These are phyloP conservation scores for Geophilus truncorum DNA, from an alignment of 2,888 invertebrate genomes.

Conservation along the genomic window DNA sequence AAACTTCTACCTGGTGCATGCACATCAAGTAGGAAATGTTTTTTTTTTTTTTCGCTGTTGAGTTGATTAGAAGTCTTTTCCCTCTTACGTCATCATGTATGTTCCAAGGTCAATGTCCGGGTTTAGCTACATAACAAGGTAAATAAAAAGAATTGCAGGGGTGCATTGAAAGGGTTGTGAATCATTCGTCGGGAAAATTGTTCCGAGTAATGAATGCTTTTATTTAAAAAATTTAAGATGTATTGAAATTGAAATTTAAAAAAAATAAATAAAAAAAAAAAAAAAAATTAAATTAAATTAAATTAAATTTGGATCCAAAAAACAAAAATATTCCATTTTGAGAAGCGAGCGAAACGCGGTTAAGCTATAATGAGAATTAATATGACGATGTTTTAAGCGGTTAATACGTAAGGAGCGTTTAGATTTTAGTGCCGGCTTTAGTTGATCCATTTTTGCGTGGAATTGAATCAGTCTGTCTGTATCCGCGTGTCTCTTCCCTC, in stretches of 20 bases:
- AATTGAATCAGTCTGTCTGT: not conserved
- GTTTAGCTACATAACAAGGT: not conserved
- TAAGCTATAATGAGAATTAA: too few species aligned
- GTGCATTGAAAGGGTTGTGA: not conserved
- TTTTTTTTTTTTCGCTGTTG: not conserved
- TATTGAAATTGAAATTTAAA: too few species aligned
- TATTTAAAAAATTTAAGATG: too few species aligned
- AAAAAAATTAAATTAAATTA: too few species aligned
- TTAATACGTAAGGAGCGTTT: not conserved
- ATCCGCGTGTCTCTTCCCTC: not conserved
- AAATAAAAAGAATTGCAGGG: not conserved
- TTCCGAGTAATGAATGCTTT: too few species aligned
- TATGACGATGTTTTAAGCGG: not conserved
- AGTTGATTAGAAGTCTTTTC: not conserved
- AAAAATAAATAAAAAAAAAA: too few species aligned
- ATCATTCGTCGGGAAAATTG: too few species aligned
- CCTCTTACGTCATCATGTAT: not conserved
- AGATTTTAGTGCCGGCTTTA: not conserved
- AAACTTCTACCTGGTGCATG: not conserved
- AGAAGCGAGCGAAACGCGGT: too few species aligned
- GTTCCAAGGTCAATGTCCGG: not conserved
- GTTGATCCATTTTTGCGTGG: not conserved
- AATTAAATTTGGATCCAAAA: too few species aligned
- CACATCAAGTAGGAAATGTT: not conserved
- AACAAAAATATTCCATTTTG: too few species aligned